Conservation (phyloP, 2,113 vertebrate species). For the Oryzias celebensis region DNA sequence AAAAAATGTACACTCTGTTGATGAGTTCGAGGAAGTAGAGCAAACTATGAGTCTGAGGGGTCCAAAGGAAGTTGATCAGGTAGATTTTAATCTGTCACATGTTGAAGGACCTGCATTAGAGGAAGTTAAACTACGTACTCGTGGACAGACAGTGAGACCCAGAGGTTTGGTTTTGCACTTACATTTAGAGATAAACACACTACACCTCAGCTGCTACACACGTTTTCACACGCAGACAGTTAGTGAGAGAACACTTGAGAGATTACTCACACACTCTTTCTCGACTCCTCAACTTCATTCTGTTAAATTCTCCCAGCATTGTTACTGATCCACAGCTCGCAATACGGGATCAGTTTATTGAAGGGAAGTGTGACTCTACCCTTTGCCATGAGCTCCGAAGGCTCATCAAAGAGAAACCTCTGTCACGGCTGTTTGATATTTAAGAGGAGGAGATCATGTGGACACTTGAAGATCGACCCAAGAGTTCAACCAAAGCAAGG, state of each 20-base stretch:
- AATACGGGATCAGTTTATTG: not conserved
- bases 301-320: not conserved
- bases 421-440: not conserved
- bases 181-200: too few species aligned
- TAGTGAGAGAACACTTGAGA: not conserved
- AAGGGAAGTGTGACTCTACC: not conserved
- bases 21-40: too few species aligned
- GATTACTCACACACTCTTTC: constrained; percentile 1
- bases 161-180: too few species aligned
- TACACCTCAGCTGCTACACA: too few species aligned
- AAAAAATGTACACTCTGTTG: too few species aligned
- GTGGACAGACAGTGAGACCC: too few species aligned
- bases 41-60: too few species aligned
- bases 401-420: not conserved
- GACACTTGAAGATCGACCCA: not conserved
- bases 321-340: not conserved
- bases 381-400: not conserved
- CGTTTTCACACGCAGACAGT: not conserved
- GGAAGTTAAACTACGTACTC: too few species aligned
- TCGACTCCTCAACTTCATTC: not conserved
- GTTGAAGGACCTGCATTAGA: too few species aligned
- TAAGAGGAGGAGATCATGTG: not conserved
- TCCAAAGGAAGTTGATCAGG: too few species aligned
- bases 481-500: not conserved
- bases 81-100: too few species aligned